These are phyloP conservation scores for Amblyjoppa fuscipennis DNA, from an alignment of 2,888 invertebrate species.

Conservation along the genomic window DNA sequence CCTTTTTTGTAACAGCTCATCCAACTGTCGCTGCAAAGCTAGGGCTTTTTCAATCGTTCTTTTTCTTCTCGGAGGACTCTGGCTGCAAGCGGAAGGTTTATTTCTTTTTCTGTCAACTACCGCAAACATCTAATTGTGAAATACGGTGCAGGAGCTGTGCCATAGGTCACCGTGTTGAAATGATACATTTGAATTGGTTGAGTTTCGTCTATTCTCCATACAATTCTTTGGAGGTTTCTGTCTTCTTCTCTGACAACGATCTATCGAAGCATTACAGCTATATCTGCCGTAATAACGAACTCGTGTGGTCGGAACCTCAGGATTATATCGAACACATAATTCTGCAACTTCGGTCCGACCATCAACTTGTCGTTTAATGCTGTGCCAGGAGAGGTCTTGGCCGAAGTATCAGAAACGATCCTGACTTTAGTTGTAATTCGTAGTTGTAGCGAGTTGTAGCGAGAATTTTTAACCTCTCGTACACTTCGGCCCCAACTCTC, in stretches of 20 bases:
- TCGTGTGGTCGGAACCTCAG: conserved; percentile 56
- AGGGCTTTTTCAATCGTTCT: conserved; percentile 42
- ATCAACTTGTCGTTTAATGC: conserved; percentile 51
- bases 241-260: conserved; percentile 46
- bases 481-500: no score
- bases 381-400: conserved; percentile 29
- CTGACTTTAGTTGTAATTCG: conserved; percentile 53
- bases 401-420: conserved; percentile 60
- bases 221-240: conserved; percentile 47
- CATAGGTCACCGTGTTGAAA: conserved; percentile 62
- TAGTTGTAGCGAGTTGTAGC: no score
- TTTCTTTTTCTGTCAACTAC: conserved; percentile 68
- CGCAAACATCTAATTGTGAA: conserved; percentile 69
- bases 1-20: conserved; percentile 20
- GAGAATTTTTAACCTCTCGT: no score
- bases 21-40: conserved; percentile 34
- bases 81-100: conserved; percentile 66
- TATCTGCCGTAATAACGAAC: conserved; percentile 56
- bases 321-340: conserved; percentile 47
- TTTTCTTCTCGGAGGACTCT: conserved; percentile 50
- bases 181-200: conserved; percentile 37
- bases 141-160: conserved; percentile 68
- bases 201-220: conserved; percentile 49
- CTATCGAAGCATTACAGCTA: conserved; percentile 56
- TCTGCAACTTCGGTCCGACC: conserved; percentile 55